Evolutionary conservation across 2,113 vertebrate species (phyloP).

Genomic region (Erinaceus europaeus): DNA sequence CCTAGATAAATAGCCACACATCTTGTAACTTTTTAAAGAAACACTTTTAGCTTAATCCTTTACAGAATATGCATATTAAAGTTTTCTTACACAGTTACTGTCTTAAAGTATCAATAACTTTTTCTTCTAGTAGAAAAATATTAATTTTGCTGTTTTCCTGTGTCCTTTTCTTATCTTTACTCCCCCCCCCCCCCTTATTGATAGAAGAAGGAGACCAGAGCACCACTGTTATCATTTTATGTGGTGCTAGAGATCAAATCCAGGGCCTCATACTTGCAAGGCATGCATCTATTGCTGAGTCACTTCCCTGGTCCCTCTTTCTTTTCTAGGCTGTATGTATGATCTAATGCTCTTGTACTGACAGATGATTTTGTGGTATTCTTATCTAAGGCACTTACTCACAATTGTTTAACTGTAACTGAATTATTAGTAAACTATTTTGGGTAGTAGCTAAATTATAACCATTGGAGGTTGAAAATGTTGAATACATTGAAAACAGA

Average conservation of each 20-base stretch:
- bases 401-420: constrained; percentile 16
- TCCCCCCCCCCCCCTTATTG: too few relatives aligned
- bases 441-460: not conserved
- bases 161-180: not conserved
- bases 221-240: too few relatives aligned
- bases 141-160: constrained; percentile 32
- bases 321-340: too few relatives aligned
- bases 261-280: too few relatives aligned
- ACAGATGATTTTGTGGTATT: constrained; percentile 2
- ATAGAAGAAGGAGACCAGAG: too few relatives aligned
- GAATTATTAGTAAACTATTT: not conserved
- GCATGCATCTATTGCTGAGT: too few relatives aligned
- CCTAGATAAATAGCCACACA: constrained; percentile 14
- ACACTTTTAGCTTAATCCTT: not conserved
- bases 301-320: too few relatives aligned
- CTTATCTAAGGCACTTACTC: constrained; percentile 9
- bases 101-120: constrained; percentile 31
- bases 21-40: not conserved
- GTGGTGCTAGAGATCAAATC: too few relatives aligned
- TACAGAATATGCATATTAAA: not conserved
- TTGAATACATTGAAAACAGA: not conserved
- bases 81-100: constrained; percentile 3
- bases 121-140: constrained; percentile 33
- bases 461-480: not conserved
- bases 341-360: not conserved